A percentile compares a stretch with the other conserved stretches of the same genome.
Evolutionary conservation across 2,797 vertebrate species (phyloP).

Genomic region (Coracias cyanogaster): DNA sequence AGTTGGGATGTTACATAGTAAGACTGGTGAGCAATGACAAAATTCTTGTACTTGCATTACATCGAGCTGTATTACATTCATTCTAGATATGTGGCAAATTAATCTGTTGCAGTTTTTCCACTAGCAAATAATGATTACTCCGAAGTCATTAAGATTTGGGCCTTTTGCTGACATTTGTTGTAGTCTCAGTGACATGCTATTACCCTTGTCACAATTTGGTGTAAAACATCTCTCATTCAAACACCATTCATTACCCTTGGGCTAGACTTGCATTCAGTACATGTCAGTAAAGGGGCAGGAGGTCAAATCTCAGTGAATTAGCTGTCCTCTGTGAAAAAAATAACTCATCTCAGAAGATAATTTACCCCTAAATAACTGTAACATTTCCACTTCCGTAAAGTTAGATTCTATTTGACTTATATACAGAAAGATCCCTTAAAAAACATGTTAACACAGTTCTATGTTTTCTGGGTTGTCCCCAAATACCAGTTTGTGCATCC

Average conservation of each 20-base stretch:
- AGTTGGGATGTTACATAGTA: background rate
- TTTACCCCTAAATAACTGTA: constrained; percentile 21
- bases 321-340: constrained; percentile 34
- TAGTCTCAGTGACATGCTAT: constrained; percentile 54
- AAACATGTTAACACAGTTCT: background rate
- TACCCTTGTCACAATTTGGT: constrained; percentile 57
- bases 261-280: constrained; percentile 2
- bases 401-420: background rate
- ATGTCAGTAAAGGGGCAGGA: constrained; percentile 3
- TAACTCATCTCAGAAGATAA: constrained; percentile 21
- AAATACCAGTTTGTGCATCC: background rate
- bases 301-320: constrained; percentile 56
- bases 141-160: constrained; percentile 32
- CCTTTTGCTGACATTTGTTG: constrained; percentile 45
- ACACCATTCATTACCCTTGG: constrained; percentile 24
- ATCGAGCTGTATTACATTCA: background rate
- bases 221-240: constrained; percentile 58
- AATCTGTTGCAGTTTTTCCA: constrained; percentile 13
- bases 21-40: background rate
- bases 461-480: background rate
- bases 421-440: background rate
- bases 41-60: background rate
- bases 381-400: background rate
- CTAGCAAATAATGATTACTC: constrained; percentile 16
- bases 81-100: background rate